Evolutionary conservation across 2,888 invertebrate genomes (phyloP).

Genomic region (Calameuta idolon): DNA sequence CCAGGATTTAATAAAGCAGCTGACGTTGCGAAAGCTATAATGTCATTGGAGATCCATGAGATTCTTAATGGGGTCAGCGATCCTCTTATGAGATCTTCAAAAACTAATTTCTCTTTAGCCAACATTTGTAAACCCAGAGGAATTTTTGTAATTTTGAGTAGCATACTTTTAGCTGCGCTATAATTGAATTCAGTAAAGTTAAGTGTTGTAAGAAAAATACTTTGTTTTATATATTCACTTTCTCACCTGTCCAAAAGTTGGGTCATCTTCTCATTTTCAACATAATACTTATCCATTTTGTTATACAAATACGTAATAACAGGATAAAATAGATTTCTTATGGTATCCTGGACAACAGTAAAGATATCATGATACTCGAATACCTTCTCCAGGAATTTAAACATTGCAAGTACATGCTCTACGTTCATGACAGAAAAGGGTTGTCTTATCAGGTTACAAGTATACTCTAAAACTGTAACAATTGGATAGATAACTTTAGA

Average conservation of each 20-base stretch:
- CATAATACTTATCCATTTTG: conserved; percentile 58
- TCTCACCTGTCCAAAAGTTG: conserved; percentile 58
- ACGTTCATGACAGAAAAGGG: conserved; percentile 60
- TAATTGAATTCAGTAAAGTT: conserved; percentile 21
- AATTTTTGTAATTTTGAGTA: conserved; percentile 53
- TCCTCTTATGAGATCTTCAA: conserved; percentile 59
- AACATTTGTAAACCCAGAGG: conserved; percentile 55
- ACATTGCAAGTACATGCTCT: conserved; percentile 50
- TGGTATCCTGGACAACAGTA: conserved; percentile 37
- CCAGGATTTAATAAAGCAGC: conserved; percentile 53
- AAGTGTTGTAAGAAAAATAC: neutral
- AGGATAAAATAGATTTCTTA: conserved; percentile 52
- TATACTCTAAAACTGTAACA: conserved; percentile 43
- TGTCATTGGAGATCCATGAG: conserved; percentile 56
- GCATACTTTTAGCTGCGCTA: conserved; percentile 54
- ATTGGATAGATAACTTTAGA: conserved; percentile 44
- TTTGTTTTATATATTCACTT: neutral
- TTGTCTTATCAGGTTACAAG: conserved; percentile 52
- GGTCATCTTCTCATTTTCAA: conserved; percentile 58
- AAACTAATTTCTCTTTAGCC: conserved; percentile 46
- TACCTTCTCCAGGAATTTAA: conserved; percentile 50
- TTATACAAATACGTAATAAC: conserved; percentile 56
- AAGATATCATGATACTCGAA: conserved; percentile 52
- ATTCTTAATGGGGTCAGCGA: conserved; percentile 56
- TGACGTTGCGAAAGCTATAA: conserved; percentile 55